Evolutionary conservation across 2,113 vertebrate species (phyloP).

Genomic region (Ochotona curzoniae): DNA sequence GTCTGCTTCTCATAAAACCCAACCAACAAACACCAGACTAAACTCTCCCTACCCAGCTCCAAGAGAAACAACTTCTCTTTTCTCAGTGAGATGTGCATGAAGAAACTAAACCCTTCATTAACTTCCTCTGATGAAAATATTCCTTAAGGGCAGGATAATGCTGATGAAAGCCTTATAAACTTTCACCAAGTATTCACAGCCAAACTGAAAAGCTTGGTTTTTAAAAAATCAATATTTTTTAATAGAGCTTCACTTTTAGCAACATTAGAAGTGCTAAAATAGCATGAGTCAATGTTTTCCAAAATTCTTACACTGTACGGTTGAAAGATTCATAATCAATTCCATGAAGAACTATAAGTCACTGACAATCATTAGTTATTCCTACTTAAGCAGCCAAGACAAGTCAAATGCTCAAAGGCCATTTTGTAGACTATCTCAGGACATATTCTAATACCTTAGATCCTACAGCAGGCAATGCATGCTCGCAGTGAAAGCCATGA

Average conservation of each 20-base stretch:
- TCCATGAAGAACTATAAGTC: conserved; percentile 37
- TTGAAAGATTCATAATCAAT: conserved; percentile 47
- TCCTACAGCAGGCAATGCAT: not conserved
- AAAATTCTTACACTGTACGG: conserved; percentile 35
- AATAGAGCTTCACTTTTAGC: conserved; percentile 9
- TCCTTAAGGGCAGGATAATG: not conserved
- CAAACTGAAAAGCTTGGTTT: conserved; percentile 4
- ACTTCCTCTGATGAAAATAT: conserved; percentile 1
- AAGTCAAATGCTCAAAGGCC: not conserved
- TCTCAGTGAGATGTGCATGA: conserved; percentile 12
- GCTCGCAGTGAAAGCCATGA: not conserved
- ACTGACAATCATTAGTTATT: not conserved
- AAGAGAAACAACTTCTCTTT: not conserved
- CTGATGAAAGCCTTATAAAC: conserved; percentile 8
- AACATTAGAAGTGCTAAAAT: not conserved
- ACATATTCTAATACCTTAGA: conserved; percentile 14
- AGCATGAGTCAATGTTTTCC: not conserved
- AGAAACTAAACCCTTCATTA: conserved; percentile 19
- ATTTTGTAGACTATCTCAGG: not conserved
- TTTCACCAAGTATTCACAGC: conserved; percentile 3
- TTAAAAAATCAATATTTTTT: not conserved
- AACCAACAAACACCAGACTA: not conserved
- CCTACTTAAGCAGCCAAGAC: not conserved
- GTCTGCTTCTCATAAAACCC: not conserved
- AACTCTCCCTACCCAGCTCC: not conserved